Percentiles rank a stretch among this genome's conserved stretches.
Conservation (phyloP, 2,113 vertebrate genomes). For the Baryphthengus martii region DNA sequence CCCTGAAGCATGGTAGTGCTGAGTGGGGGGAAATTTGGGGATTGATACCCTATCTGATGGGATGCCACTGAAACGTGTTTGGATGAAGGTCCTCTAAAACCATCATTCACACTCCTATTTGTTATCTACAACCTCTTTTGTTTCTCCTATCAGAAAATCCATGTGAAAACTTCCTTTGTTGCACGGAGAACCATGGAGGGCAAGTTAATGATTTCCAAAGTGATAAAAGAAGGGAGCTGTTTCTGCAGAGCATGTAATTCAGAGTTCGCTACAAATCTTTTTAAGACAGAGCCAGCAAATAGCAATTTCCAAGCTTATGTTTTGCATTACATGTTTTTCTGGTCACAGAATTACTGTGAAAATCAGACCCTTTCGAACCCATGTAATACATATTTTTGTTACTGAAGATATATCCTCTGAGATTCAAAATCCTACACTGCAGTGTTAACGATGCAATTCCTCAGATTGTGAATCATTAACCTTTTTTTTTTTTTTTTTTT, state of each 20-base stretch:
- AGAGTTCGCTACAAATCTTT: conserved; percentile 46
- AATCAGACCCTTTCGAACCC: neutral
- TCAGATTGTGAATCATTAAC: conserved; percentile 50
- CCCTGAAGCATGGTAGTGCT: neutral
- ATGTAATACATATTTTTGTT: neutral
- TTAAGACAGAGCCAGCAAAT: conserved; percentile 51
- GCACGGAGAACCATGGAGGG: neutral
- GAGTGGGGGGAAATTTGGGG: neutral
- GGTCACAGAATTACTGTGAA: conserved; percentile 5
- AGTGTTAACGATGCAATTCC: neutral
- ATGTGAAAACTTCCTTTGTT: conserved; percentile 48
- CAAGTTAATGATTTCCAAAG: conserved; percentile 71
- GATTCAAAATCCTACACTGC: neutral
- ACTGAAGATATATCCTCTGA: neutral
- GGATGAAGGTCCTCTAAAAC: neutral
- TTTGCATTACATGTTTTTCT: conserved; percentile 26
- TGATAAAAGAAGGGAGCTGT: conserved; percentile 43
- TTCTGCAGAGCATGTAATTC: conserved; percentile 58
- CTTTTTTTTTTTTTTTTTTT: neutral
- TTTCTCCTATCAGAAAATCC: conserved; percentile 50
- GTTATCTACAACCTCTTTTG: conserved; percentile 46
- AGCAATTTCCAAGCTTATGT: conserved; percentile 58
- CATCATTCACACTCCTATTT: neutral
- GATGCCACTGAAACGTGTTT: neutral
- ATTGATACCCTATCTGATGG: neutral